Evolutionary conservation across 2,113 vertebrate species (phyloP), one percentile per base, ranked within the genome.

Genomic region (Tachycineta bicolor): DNA sequence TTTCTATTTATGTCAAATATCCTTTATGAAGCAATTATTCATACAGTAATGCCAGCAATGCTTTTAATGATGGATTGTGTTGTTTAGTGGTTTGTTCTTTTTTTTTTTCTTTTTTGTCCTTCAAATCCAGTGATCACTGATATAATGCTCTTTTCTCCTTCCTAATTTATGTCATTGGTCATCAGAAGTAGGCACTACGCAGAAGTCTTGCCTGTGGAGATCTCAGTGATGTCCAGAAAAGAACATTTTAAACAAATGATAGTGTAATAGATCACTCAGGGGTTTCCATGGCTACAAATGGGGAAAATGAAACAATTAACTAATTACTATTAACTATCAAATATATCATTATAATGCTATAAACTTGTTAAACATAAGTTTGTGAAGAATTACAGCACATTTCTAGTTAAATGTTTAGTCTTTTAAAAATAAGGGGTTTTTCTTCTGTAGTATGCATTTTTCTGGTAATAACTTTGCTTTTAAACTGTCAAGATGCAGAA

Each of bases 11-110:
- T 18, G 39, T n/a, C 41, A 49, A 53, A 88, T 78, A 49, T 39
- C 11, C 41, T 28, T 52, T 58, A 44, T 11, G 14, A 84, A 84
- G 23, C 26, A 77, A 18, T 69, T 90, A 34, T 43, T 74, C 18
- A 21, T 43, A 12, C 9, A 56, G 13, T 73, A 82, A 78, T 21
- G 39, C 25, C 6, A 39, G 2, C 12, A 46, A 31, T 49, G 34
- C 19, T 75, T 43, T 46, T n/a, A 78, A 34, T 34, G 7, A 14
- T 50, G 29, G 5, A 18, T 41, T 55, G 19, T 34, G 5, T 25
- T 34, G 2, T 16, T 56, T 58, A 3, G 1, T 34, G 9, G 1
- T 25, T 17, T 34, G 16, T 8, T 24, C 20, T 4, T 33, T 41
- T 7, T 5, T 24, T 20, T 4, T 33, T 41, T 7, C 4, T 11